A percentile compares a stretch with the other conserved stretches of the same genome.
Evolutionary conservation across 2,888 invertebrate genomes (phyloP).

Genomic region (Cephus spinipes): DNA sequence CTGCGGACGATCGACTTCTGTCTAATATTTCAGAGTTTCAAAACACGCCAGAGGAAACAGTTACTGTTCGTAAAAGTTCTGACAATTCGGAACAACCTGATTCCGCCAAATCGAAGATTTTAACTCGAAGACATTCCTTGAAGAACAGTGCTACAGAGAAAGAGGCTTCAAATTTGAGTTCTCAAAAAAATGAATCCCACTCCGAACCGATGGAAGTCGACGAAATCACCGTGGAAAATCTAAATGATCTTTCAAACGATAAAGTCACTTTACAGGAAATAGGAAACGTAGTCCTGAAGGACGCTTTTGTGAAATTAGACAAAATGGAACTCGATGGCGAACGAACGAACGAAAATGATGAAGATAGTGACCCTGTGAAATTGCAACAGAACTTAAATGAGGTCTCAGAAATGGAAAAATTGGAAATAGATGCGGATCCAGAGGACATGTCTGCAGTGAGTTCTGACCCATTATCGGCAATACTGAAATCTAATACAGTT

Average conservation of each 20-base stretch:
- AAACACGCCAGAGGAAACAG: background rate
- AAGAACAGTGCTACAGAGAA: background rate
- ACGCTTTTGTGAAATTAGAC: background rate
- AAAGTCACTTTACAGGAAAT: background rate
- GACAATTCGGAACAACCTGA: background rate
- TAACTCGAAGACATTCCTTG: background rate
- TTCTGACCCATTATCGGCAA: background rate
- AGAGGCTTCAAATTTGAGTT: background rate
- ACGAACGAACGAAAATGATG: background rate
- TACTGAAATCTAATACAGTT: background rate
- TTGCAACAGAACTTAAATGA: background rate
- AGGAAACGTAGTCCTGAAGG: background rate
- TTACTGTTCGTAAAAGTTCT: background rate
- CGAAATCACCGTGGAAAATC: background rate
- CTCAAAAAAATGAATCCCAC: background rate
- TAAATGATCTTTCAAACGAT: background rate
- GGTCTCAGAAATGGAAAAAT: background rate
- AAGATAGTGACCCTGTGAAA: background rate
- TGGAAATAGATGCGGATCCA: background rate
- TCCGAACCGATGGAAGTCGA: constrained; percentile 20
- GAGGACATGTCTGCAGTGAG: background rate
- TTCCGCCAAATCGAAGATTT: background rate
- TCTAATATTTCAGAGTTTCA: background rate
- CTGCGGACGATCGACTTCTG: constrained; percentile 7
- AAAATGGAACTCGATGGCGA: background rate